Percentiles rank a stretch among this genome's conserved stretches.
These are phyloP conservation scores for Lates japonicus DNA, from an alignment of 2,797 vertebrate species.

Conservation along the genomic window DNA sequence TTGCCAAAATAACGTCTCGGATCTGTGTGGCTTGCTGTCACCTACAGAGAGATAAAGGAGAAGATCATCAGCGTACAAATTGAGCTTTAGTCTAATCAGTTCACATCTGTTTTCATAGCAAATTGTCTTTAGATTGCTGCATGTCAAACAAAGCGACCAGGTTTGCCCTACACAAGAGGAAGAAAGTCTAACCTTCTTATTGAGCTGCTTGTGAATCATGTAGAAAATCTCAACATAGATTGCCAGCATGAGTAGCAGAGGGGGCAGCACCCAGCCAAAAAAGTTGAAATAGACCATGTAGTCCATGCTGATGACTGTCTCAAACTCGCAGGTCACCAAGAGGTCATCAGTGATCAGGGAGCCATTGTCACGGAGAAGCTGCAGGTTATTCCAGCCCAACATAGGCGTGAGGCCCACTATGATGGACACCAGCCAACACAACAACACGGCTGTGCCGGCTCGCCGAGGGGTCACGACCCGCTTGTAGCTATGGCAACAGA, in stretches of 20 bases:
- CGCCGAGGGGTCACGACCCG: slow-evolving; percentile 91
- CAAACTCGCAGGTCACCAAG: slow-evolving; percentile 92
- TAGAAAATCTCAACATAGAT: slow-evolving; percentile 98
- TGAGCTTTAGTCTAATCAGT: not conserved
- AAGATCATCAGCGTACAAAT: not conserved
- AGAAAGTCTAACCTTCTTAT: slow-evolving; percentile 85
- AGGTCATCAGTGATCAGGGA: slow-evolving; percentile 76
- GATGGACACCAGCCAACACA: slow-evolving; percentile 94
- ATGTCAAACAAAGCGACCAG: not conserved
- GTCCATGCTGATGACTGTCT: slow-evolving; percentile 98
- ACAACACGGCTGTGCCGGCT: slow-evolving; percentile 90
- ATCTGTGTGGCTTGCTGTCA: slow-evolving; percentile 89
- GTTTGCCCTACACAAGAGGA: not conserved
- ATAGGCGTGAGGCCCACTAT: slow-evolving; percentile 94
- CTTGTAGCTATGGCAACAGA: slow-evolving; percentile 89
- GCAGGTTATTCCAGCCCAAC: slow-evolving; percentile 97
- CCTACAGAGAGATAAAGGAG: slow-evolving; percentile 59
- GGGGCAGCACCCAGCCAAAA: slow-evolving; percentile 96
- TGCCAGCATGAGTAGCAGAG: slow-evolving; percentile 93
- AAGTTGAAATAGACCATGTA: slow-evolving; percentile 99
- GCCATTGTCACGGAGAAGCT: slow-evolving; percentile 79
- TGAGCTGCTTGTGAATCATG: slow-evolving; percentile 97
- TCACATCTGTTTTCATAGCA: not conserved
- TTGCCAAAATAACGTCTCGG: slow-evolving; percentile 95
- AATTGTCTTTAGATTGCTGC: not conserved